Evolutionary conservation across 2,888 invertebrate species (phyloP), one percentile per base, ranked within the genome.

Genomic region (Stegophylla sp.): DNA sequence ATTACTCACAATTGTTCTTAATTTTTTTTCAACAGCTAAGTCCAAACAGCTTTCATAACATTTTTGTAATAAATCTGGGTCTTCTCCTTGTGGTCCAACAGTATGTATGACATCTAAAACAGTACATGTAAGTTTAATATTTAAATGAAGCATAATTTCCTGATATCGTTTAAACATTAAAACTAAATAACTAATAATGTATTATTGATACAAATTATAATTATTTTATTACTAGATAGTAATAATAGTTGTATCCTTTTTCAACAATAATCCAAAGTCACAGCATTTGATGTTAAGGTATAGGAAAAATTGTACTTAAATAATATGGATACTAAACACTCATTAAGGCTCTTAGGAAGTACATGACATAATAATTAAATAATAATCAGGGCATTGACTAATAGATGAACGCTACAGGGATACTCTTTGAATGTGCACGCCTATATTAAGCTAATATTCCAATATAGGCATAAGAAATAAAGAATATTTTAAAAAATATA

Each of bases 81-180:
- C 90, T 83, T 92, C 92, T 64, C 93, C 92, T 85, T 90, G 89
- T 1, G 96, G 96, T 0, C 96, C 96, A 23, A 96, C 96, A 10
- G 96, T 95, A 86, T 95, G 95, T 83, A 96, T 94, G 0, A 96
- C 91, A 88, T 94, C 95, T 95, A 88, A 61, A 90, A 89, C 83
- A 83, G 83, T 83, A 82, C 9, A 53, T 10, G 0, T 1, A 56
- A 56, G 12, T 20, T 20, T 10, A n/a, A 51, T 51, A 45, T 15
- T 13, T 45, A 45, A 10, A 45, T 13, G 4, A 13, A 45, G 10
- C 2, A 2, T 45, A 45, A 3, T 2, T 45, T 15, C 2, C 4
- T 45, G 45, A 7, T 45, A 45, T 15, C 45, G 15, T 53, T 61
- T 48, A 10, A 59, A 64, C 13, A 59, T 74, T 41, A 23, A 51